Conservation (phyloP, 2,888 invertebrate species). For the Colletes collaris region DNA sequence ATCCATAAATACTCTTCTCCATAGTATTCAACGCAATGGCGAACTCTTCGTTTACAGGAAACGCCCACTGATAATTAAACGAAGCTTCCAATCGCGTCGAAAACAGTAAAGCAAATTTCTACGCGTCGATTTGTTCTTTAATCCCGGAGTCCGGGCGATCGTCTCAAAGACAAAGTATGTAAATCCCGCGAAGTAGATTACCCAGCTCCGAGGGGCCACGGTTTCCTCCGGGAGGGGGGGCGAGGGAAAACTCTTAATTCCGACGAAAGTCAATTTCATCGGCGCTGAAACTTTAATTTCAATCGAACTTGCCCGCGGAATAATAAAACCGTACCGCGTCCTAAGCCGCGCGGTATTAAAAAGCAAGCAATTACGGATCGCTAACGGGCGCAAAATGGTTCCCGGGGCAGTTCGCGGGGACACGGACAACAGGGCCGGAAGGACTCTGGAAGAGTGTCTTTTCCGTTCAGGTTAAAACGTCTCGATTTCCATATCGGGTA, state of each 20-base stretch:
- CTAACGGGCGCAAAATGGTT: neutral
- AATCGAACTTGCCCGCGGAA: conserved; percentile 55
- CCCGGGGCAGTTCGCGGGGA: neutral
- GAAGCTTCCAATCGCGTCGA: too few relatives aligned
- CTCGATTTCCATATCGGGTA: conserved; percentile 34
- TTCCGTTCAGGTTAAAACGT: neutral
- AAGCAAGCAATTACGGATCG: conserved; percentile 30
- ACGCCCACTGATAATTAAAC: too few relatives aligned
- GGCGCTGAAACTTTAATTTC: conserved; percentile 53
- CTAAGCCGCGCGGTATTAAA: conserved; percentile 15
- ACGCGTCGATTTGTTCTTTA: conserved; percentile 3
- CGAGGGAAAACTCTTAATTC: conserved; percentile 30
- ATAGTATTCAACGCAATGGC: too few relatives aligned
- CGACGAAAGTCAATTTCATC: conserved; percentile 52
- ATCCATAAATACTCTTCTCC: too few relatives aligned
- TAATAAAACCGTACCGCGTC: conserved; percentile 33
- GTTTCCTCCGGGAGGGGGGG: conserved; percentile 15
- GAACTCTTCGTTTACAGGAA: too few relatives aligned
- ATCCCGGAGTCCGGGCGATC: conserved; percentile 19
- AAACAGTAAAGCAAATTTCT: neutral
- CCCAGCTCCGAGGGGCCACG: conserved; percentile 20
- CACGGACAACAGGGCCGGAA: neutral
- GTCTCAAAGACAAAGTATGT: conserved; percentile 50
- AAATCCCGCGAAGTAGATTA: conserved; percentile 55
- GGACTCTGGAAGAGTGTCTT: neutral